Evolutionary conservation across 2,888 invertebrate species (phyloP).

Genomic region (Drosophila leonis): DNA sequence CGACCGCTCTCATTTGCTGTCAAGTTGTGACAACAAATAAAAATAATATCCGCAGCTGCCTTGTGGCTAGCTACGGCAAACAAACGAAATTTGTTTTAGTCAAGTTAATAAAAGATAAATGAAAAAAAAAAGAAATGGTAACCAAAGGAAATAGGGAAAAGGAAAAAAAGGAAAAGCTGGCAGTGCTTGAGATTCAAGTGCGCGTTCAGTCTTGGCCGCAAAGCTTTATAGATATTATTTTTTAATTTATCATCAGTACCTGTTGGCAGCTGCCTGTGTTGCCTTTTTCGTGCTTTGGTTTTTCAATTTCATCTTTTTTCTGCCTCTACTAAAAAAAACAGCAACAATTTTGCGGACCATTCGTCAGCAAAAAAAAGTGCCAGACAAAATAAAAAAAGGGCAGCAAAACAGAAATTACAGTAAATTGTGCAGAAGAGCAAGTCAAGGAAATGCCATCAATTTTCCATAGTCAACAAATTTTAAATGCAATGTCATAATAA

Average conservation of each 20-base stretch:
- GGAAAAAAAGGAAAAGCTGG: conserved; percentile 19
- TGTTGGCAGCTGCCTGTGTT: conserved; percentile 30
- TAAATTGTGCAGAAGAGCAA: conserved; percentile 32
- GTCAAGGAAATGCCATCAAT: conserved; percentile 53
- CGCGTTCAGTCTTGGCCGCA: conserved; percentile 16
- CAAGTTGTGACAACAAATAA: conserved; percentile 26
- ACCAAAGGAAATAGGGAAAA: not conserved
- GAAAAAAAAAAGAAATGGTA: not conserved
- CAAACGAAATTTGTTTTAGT: conserved; percentile 36
- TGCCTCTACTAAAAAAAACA: conserved; percentile 59
- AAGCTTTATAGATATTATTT: conserved; percentile 68
- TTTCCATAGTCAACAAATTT: conserved; percentile 58
- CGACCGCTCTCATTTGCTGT: not conserved
- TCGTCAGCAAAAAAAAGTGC: conserved; percentile 37
- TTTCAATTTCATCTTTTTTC: conserved; percentile 49
- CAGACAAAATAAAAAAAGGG: conserved; percentile 32
- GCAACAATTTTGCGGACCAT: conserved; percentile 56
- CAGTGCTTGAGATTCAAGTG: conserved; percentile 12
- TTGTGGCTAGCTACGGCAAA: conserved; percentile 24
- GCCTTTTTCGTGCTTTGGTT: conserved; percentile 35
- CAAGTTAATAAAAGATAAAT: conserved; percentile 12
- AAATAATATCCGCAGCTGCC: conserved; percentile 52
- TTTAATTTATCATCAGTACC: conserved; percentile 75
- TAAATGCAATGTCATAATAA: conserved; percentile 71
- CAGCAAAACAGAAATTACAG: conserved; percentile 9